Base-by-base conservation (phyloP, 2,888 invertebrate species). In the Stenotaenia linearis region DNA sequence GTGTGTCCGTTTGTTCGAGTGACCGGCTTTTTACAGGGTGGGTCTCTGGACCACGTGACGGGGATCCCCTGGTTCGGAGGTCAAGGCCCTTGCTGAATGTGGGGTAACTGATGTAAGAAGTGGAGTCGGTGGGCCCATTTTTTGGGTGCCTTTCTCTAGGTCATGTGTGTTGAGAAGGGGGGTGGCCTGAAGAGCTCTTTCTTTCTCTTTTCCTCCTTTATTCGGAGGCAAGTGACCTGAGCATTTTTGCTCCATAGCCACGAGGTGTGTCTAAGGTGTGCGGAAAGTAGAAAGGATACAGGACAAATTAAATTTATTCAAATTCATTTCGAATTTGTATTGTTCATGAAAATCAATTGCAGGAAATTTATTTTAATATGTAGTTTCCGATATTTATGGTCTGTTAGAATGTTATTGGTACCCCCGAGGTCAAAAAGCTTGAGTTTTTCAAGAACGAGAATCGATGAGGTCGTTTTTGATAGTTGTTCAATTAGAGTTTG, bases 171-270 rank as follows among this genome's bases (percentile, higher is more conserved):
- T 6, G 6, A n/a, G 3, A 61, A 25, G 61, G 23, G 25, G 61
- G 15, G 21, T 1, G 45, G 45, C 5, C n/a, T 45, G 9, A 45
- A 23, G 12, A 61, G 9, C 25, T 61, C 23, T 25, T 23, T 25
- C 23, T 61, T 23, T 45, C 45, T 45, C 45, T 61, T 61, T 61
- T 61, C 61, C 61, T 61, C 15, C 61, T 61, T 61, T 21, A 21
- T 4, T 9, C 45, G 5, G 45, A 23, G 61, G 23, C 25, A 61
- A 61, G 61, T 61, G 61, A 61, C 61, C 61, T 61, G 25, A 23
- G 25, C 61, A 23, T 61, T 61, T 61, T 61, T 61, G 61, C 61
- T 61, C 61, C 25, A 61, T 61, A 61, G 61, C 61, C 23, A 61
- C 23, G 7, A 61, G 61, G 61, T 61, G 61, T 61, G 61, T 25